These are phyloP conservation scores for Epizoanthus ramosus DNA, from an alignment of 92 coral and sea anemone species.

Conservation along the genomic window DNA sequence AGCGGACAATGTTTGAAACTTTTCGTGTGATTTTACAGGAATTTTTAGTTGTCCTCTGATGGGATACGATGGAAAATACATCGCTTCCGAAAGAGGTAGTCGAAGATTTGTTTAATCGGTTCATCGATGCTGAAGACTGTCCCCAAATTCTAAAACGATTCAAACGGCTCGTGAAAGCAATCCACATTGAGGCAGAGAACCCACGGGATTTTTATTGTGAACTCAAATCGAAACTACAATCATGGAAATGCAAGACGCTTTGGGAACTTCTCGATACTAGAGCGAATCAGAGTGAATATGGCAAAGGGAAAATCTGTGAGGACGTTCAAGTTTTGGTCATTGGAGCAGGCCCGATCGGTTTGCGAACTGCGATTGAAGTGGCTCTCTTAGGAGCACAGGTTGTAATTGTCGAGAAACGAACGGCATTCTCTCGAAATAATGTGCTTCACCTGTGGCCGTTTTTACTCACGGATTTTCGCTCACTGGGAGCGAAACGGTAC, in stretches of 20 bases:
- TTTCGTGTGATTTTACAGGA: not conserved
- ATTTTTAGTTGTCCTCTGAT: constrained; percentile 6
- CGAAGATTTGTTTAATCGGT: constrained; percentile 81
- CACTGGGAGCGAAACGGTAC: constrained; percentile 95
- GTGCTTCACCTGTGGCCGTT: constrained; percentile 98
- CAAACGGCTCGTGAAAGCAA: constrained; percentile 77
- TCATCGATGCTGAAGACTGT: constrained; percentile 83
- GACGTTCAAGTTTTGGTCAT: constrained; percentile 86
- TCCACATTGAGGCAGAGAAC: constrained; percentile 73
- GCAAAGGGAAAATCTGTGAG: constrained; percentile 88
- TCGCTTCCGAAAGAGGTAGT: constrained; percentile 29
- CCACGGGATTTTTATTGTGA: constrained; percentile 79
- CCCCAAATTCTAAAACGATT: constrained; percentile 81
- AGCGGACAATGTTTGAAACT: not conserved
- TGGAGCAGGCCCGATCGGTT: constrained; percentile 93
- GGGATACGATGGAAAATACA: constrained; percentile 62
- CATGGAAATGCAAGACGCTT: constrained; percentile 92
- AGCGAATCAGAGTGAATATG: constrained; percentile 89
- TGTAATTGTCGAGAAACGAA: constrained; percentile 87
- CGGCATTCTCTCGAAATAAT: constrained; percentile 83
- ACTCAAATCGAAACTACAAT: constrained; percentile 83
- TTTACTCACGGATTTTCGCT: constrained; percentile 87
- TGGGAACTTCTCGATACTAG: constrained; percentile 93
- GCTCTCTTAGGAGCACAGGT: constrained; percentile 94
- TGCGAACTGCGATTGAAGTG: constrained; percentile 94